A percentile compares a stretch with the other conserved stretches of the same genome.
Conservation (phyloP, 1,140 invertebrate species). For the Ptiloglossa arizonensis region DNA sequence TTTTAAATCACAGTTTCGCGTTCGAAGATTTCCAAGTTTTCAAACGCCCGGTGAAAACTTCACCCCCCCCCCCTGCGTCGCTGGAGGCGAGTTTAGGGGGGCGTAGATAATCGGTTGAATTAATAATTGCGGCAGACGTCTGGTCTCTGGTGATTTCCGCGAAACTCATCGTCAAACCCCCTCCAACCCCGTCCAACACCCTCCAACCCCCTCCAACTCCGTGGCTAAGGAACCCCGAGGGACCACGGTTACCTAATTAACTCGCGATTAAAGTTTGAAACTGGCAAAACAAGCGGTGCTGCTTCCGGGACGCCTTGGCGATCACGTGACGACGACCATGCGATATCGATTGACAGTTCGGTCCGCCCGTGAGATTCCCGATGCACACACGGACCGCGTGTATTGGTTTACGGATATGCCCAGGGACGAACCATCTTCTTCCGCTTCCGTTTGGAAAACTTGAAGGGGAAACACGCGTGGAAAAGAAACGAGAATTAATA, state of each 20-base stretch:
- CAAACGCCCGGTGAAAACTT: background rate
- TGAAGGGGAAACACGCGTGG: no score
- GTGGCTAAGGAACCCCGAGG: background rate
- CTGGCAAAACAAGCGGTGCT: background rate
- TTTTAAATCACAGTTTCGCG: background rate
- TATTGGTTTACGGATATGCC: background rate
- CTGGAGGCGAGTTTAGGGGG: background rate
- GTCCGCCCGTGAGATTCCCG: constrained; percentile 4
- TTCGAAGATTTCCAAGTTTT: background rate
- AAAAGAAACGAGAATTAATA: no score
- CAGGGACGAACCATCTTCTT: no score
- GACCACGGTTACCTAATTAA: constrained; percentile 32
- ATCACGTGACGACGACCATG: constrained; percentile 41
- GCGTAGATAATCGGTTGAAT: constrained; percentile 26
- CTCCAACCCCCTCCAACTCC: no score
- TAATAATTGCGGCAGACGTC: constrained; percentile 46
- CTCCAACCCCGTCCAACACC: no score
- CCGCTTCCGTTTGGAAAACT: no score
- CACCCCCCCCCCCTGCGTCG: no score
- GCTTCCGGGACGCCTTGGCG: constrained; percentile 42
- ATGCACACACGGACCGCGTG: constrained; percentile 11
- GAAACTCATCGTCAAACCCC: constrained; percentile 26
- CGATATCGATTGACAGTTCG: constrained; percentile 56
- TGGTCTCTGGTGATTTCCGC: constrained; percentile 25
- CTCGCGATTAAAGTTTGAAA: constrained; percentile 38